Percentiles rank a stretch among this genome's conserved stretches.
Conservation (phyloP, 2,113 vertebrate species). For the Steatornis caripensis region DNA sequence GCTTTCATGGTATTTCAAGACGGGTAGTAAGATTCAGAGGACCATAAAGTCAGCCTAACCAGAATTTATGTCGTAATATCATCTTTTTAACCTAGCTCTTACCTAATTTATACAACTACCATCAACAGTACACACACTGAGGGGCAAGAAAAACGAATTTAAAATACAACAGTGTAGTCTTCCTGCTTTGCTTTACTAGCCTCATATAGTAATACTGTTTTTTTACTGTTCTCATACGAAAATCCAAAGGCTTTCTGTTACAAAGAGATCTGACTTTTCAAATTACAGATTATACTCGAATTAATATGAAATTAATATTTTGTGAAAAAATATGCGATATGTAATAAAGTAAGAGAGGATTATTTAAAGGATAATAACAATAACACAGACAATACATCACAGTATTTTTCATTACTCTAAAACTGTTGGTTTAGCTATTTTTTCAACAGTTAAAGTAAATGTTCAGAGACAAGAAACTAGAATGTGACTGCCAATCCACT, state of each 20-base stretch:
- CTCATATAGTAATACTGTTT: not conserved
- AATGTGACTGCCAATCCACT: not conserved
- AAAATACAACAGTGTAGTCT: not conserved
- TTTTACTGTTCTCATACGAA: slow-evolving; percentile 15
- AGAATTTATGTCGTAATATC: not conserved
- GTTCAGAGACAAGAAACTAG: not conserved
- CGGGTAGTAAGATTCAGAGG: not conserved
- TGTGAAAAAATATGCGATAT: no score
- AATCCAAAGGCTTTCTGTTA: not conserved
- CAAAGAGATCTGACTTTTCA: not conserved
- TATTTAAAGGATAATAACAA: not conserved
- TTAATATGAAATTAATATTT: not conserved
- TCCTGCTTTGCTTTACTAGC: not conserved
- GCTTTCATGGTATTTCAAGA: not conserved
- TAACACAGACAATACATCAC: not conserved
- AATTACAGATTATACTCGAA: not conserved
- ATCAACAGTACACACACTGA: not conserved
- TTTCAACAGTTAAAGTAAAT: not conserved
- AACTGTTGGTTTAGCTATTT: not conserved
- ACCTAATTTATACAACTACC: not conserved
- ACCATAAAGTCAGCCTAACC: not conserved
- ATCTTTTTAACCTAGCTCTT: not conserved
- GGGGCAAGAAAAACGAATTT: not conserved
- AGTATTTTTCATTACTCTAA: not conserved
- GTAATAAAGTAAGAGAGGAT: not conserved